Evolutionary conservation across 2,797 vertebrate species (phyloP), one percentile per base, ranked within the genome.

Genomic region (Valencia hispanica): DNA sequence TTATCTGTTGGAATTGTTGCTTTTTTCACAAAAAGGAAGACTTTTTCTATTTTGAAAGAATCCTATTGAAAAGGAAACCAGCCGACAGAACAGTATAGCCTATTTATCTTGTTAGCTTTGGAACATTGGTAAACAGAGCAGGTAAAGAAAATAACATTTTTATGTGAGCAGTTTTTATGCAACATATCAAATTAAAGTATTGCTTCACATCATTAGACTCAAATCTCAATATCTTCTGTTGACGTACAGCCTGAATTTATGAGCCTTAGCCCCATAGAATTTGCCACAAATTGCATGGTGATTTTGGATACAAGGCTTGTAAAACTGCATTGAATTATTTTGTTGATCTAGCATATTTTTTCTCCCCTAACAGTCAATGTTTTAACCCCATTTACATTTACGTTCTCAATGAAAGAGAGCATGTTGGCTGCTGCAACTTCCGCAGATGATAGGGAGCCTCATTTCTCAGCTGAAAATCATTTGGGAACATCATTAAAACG

Each of bases 61-160:
- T 73, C 10, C 17, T 25, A 14, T 17, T 9, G 43, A 27, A 18
- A 30, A 50, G 78, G 36, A 73, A 22, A 22, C 27, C 22, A 41
- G 14, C 17, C 59, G 41, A 7, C 5, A 4, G 17, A 0, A 15
- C 61, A 45, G 12, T 2, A 0, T 15, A n/a, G n/a, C n/a, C n/a
- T n/a, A 71, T 68, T 55, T n/a, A 57, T 36, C 5, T 51, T 30
- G 55, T 9, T 12, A 3, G 12, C 59, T 79, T 51, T 70, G 47
- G 5, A 73, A 53, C 55, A 78, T 25, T 59, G 63, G 65, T 27
- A 57, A 30, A 53, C 68, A 70, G 11, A 72, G 9, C 0, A 51
- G 9, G 30, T 34, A 41, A 68, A 20, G 20, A n/a, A 4, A 68
- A 51, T 22, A 20, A 12, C 14, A 43, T 45, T 68, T n/a, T 43